Evolutionary conservation across 2,888 invertebrate genomes (phyloP).

Genomic region (Rhimphoctona megacephalus): DNA sequence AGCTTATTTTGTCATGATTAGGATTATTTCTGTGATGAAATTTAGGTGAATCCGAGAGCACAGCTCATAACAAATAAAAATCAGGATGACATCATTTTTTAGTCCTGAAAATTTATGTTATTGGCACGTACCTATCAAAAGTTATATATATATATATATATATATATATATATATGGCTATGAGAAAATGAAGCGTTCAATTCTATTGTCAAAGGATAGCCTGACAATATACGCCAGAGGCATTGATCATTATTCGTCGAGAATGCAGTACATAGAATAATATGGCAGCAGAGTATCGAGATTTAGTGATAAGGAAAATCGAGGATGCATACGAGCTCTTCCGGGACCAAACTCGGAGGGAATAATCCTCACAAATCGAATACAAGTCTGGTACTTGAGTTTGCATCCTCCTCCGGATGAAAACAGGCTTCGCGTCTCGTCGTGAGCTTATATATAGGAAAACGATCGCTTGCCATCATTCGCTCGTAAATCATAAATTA

Average conservation of each 20-base stretch:
- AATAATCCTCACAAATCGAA: constrained; percentile 65
- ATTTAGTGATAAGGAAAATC: constrained; percentile 65
- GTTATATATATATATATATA: not conserved
- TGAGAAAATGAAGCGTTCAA: constrained; percentile 53
- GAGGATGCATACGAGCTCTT: constrained; percentile 59
- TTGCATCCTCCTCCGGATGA: constrained; percentile 52
- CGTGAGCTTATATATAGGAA: constrained; percentile 59
- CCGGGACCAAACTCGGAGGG: constrained; percentile 51
- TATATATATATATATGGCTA: constrained; percentile 22
- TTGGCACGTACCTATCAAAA: not conserved
- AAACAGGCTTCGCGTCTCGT: constrained; percentile 59
- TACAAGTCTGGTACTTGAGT: constrained; percentile 34
- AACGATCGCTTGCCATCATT: constrained; percentile 67
- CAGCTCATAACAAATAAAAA: not conserved
- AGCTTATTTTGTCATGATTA: not conserved
- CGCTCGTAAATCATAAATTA: constrained; percentile 73
- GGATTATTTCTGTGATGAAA: not conserved
- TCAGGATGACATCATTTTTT: not conserved
- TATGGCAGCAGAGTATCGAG: constrained; percentile 51
- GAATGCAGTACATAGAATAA: constrained; percentile 57
- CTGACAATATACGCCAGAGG: constrained; percentile 45
- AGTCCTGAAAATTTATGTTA: constrained; percentile 6
- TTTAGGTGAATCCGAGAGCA: not conserved
- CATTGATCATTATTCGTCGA: constrained; percentile 52
- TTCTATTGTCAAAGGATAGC: constrained; percentile 59